Evolutionary conservation across 1,140 invertebrate species (phyloP).

Genomic region (Spodoptera frugiperda): DNA sequence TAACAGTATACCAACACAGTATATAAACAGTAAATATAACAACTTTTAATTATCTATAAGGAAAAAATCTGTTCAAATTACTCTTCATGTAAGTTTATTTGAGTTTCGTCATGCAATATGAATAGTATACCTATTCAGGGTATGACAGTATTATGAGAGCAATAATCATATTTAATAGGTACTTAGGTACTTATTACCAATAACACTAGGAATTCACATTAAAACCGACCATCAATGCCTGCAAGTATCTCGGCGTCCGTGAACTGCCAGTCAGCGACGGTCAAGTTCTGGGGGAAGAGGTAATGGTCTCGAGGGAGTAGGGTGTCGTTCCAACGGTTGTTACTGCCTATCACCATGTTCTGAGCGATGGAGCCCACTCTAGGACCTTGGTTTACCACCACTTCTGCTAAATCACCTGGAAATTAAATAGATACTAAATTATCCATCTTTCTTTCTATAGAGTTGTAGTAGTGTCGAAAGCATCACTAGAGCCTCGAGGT

Average conservation of each 20-base stretch:
- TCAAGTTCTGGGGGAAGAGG: constrained; percentile 78
- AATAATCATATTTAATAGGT: no score
- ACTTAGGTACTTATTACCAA: no score
- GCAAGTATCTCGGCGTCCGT: constrained; percentile 89
- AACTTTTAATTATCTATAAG: no score
- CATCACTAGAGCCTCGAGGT: not conserved
- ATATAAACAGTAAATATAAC: no score
- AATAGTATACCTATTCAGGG: no score
- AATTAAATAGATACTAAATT: constrained; percentile 28
- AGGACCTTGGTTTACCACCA: constrained; percentile 88
- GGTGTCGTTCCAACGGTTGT: constrained; percentile 89
- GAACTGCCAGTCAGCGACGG: constrained; percentile 86
- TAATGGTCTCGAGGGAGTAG: constrained; percentile 87
- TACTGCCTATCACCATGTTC: constrained; percentile 84
- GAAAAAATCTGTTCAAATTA: no score
- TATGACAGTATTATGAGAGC: no score
- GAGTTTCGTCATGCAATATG: no score
- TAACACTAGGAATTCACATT: no score
- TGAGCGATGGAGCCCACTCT: constrained; percentile 65
- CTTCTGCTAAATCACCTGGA: constrained; percentile 89
- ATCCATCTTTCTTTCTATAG: not conserved
- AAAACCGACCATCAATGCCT: constrained; percentile 88
- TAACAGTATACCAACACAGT: no score
- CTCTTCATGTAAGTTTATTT: no score
- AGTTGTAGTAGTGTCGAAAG: no score